Evolutionary conservation across 2,797 vertebrate genomes (phyloP), one percentile per base, ranked within the genome.

Genomic region (Thamnophis elegans): DNA sequence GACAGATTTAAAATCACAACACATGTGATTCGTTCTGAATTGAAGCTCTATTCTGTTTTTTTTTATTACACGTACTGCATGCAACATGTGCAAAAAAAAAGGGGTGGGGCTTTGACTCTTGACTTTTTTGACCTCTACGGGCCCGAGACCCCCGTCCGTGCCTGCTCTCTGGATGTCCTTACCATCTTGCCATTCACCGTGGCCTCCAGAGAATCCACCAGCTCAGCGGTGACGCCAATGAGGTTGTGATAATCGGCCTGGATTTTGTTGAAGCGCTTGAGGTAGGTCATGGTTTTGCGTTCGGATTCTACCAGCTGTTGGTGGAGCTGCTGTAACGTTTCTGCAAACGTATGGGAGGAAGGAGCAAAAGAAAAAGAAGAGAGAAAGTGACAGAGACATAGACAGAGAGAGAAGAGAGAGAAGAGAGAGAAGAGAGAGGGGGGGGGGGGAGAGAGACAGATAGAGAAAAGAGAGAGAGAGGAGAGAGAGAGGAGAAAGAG

Each of bases 121-220:
- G 32, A 78, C 68, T 1, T 42, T 78, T 42, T 78, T 78, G 36
- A 78, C 73, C 32, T 20, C 32, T 3, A 22, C 0, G 16, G 7
- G 16, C 32, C 32, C 16, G 2, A 73, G 16, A 36, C n/a, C 68
- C 58, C 58, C 55, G 28, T n/a, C 2, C 0, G 2, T 42, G 18
- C 3, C 18, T 4, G 3, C 36, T 20, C 18, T 18, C 78, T 7
- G 68, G 8, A 4, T 22, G 3, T 1, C 86, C 98, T 97, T 97
- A 99, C 99, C 99, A 98, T 98, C 97, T 99, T 99, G 95, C 99
- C 99, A 4, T 97, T 98, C 96, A 99, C 97, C 0, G 98, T 98
- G 94, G 99, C 99, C 95, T 99, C 99, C 85, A 99, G 97, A 0
- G 98, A 98, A 95, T 99, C 99, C 25, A 99, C 99, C 93, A 99